Evolutionary conservation across 2,888 invertebrate genomes (phyloP).

Genomic region (Lottia scabra): DNA sequence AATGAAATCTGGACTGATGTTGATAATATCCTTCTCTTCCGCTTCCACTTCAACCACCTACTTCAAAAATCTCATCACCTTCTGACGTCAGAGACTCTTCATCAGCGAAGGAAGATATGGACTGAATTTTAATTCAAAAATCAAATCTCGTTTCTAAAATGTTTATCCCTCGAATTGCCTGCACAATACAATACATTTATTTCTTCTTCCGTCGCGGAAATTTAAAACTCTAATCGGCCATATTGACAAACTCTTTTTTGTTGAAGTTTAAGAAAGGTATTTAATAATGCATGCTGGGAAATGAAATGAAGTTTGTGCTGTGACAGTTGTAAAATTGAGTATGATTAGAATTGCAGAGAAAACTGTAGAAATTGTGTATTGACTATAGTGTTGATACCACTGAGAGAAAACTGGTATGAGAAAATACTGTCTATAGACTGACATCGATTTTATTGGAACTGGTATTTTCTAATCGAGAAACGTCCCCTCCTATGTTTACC

Average conservation of each 20-base stretch:
- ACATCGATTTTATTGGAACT: neutral
- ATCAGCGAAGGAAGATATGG: too few relatives aligned
- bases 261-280: neutral
- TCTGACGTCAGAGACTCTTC: neutral
- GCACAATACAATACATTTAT: too few relatives aligned
- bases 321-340: neutral
- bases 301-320: neutral
- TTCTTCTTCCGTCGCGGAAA: too few relatives aligned
- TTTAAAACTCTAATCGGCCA: too few relatives aligned
- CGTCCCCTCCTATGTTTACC: conserved; percentile 3
- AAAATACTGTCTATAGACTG: neutral
- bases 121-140: too few relatives aligned
- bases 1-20: conserved; percentile 30
- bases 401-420: neutral
- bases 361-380: neutral
- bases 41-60: conserved; percentile 3
- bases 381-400: neutral
- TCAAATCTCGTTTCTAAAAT: too few relatives aligned
- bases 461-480: neutral
- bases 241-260: too few relatives aligned
- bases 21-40: conserved; percentile 15
- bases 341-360: neutral
- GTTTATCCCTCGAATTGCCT: too few relatives aligned
- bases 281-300: conserved; percentile 3
- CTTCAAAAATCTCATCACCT: neutral